Evolutionary conservation across 1,140 invertebrate genomes (phyloP).

Genomic region (Megalonaias nervosa): DNA sequence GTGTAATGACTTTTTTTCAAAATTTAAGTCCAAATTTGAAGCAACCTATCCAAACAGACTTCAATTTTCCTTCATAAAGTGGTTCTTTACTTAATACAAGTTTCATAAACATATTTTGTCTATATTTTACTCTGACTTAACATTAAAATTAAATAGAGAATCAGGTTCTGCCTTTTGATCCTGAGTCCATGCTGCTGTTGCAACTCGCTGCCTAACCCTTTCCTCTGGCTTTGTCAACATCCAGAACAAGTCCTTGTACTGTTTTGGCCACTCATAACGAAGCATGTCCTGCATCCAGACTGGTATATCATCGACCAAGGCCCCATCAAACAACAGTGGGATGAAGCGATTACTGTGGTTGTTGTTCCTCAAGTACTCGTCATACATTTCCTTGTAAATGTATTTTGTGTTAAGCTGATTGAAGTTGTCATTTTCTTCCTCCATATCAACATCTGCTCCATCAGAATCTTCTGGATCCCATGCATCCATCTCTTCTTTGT

Average conservation of each 20-base stretch:
- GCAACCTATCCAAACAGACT: too few relatives aligned
- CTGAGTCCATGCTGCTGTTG: too few relatives aligned
- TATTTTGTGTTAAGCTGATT: constrained; percentile 29
- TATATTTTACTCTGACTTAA: too few relatives aligned
- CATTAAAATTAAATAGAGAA: too few relatives aligned
- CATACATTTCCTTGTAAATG: constrained; percentile 33
- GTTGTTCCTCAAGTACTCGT: constrained; percentile 17
- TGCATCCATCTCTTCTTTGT: constrained; percentile 19
- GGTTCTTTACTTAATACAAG: too few relatives aligned
- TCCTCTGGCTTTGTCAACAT: constrained; percentile 39
- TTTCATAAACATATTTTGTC: too few relatives aligned
- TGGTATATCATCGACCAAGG: constrained; percentile 21
- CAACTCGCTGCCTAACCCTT: constrained; percentile 8
- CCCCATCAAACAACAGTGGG: constrained; percentile 30
- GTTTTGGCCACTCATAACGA: constrained; percentile 25
- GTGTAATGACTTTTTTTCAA: too few relatives aligned
- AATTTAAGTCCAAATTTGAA: too few relatives aligned
- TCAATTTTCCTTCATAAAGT: too few relatives aligned
- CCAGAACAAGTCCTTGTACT: constrained; percentile 38
- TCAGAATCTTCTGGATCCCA: constrained; percentile 26
- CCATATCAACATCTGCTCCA: constrained; percentile 20
- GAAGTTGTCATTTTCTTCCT: constrained; percentile 18
- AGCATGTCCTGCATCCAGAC: constrained; percentile 17
- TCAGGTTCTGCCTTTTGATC: too few relatives aligned
- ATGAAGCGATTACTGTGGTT: constrained; percentile 24